Evolutionary conservation across 2,888 invertebrate genomes (phyloP).

Genomic region (Hemithea aestivaria): DNA sequence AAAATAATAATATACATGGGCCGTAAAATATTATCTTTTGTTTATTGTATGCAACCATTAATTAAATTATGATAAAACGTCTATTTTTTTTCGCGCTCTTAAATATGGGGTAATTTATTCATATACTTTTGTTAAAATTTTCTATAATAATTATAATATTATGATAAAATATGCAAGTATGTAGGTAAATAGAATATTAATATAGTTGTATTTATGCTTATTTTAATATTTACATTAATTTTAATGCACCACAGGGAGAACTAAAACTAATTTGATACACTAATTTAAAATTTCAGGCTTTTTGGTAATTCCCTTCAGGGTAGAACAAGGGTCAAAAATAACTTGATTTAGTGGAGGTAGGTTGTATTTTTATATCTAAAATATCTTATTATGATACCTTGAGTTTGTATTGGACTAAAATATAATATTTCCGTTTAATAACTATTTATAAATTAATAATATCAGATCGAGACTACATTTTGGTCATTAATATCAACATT

Average conservation of each 20-base stretch:
- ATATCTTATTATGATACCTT: conserved; percentile 46
- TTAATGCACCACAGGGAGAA: conserved; percentile 56
- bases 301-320: conserved; percentile 63
- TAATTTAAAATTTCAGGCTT: conserved; percentile 59
- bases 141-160: no score
- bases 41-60: no score
- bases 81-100: no score
- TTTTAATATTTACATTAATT: conserved; percentile 37
- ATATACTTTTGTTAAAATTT: no score
- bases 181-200: no score
- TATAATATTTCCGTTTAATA: conserved; percentile 16
- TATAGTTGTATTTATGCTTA: no score
- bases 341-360: conserved; percentile 63
- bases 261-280: conserved; percentile 34
- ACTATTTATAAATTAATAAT: conserved; percentile 21
- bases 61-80: no score
- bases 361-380: conserved; percentile 46
- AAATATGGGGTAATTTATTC: no score
- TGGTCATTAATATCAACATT: conserved; percentile 25
- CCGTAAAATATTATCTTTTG: no score
- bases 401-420: conserved; percentile 7
- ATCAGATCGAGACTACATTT: conserved; percentile 33
- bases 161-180: no score
- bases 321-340: conserved; percentile 43
- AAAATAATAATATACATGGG: no score